Percentiles rank a stretch among this genome's conserved stretches.
These are phyloP conservation scores for Paralichthys olivaceus DNA, from an alignment of 2,113 vertebrate species.

Conservation along the genomic window DNA sequence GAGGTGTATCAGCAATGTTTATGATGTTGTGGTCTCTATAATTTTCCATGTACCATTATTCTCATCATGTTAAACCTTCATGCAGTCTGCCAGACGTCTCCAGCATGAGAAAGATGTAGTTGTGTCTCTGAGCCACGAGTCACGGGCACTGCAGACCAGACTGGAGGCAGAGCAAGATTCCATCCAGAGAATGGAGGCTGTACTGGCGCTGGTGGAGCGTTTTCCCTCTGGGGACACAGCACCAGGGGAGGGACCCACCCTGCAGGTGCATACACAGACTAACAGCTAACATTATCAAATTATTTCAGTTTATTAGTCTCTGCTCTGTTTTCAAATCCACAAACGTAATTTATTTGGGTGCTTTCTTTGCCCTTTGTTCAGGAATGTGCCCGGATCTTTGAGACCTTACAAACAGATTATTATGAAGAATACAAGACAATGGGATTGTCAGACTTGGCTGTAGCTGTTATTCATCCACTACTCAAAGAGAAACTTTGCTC, in stretches of 20 bases:
- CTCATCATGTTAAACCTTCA: not conserved
- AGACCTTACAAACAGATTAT: conserved; percentile 92
- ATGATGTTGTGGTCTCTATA: not conserved
- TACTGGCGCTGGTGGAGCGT: conserved; percentile 91
- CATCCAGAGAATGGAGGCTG: conserved; percentile 89
- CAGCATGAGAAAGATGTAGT: conserved; percentile 96
- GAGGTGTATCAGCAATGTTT: not conserved
- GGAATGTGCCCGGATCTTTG: conserved; percentile 91
- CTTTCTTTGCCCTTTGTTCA: conserved; percentile 36
- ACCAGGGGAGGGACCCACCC: conserved; percentile 72
- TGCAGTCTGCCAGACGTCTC: conserved; percentile 91
- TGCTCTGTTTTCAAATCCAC: conserved; percentile 1
- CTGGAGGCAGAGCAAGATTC: conserved; percentile 85
- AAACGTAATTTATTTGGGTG: not conserved
- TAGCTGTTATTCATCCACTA: conserved; percentile 92
- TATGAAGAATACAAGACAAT: conserved; percentile 95
- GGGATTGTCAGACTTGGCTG: conserved; percentile 90
- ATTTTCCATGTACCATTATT: not conserved
- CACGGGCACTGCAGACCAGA: conserved; percentile 85
- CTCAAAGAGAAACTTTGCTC: conserved; percentile 91
- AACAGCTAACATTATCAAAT: not conserved
- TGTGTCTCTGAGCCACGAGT: conserved; percentile 91
- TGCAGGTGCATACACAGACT: conserved; percentile 61
- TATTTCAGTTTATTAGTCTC: not conserved
- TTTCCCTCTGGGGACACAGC: conserved; percentile 85